Conservation (phyloP, 2,113 vertebrate species). For the Bos javanicus region DNA sequence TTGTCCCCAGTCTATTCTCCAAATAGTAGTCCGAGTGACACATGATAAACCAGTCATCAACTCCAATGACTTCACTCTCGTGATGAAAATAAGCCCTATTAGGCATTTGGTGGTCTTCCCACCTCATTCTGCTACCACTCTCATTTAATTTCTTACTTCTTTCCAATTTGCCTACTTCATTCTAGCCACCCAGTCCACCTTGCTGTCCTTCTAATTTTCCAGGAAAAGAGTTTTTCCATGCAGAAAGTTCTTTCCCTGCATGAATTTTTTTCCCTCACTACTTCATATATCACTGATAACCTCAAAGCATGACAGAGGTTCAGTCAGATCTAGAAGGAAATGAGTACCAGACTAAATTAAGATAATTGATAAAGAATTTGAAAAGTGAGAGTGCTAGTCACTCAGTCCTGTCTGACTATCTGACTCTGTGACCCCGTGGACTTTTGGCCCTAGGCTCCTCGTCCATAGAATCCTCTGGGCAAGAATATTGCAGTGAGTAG, state of each 20-base stretch:
- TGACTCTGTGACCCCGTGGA: neutral
- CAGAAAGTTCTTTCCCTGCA: neutral
- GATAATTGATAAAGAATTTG: neutral
- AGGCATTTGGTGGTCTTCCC: neutral
- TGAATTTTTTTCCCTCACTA: neutral
- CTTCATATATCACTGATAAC: neutral
- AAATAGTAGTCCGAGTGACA: neutral
- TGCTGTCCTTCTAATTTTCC: neutral
- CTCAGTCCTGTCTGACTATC: neutral
- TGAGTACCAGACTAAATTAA: neutral
- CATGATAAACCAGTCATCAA: neutral
- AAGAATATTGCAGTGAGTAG: neutral
- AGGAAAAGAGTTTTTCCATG: neutral
- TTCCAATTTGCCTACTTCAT: neutral
- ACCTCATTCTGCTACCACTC: neutral
- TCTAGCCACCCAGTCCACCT: neutral
- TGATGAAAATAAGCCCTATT: neutral
- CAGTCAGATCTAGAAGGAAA: neutral
- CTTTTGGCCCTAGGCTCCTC: neutral
- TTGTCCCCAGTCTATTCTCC: neutral
- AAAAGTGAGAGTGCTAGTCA: neutral
- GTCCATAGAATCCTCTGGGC: neutral
- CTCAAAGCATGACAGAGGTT: neutral
- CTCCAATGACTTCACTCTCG: neutral
- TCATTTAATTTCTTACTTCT: neutral